Evolutionary conservation across 2,888 invertebrate genomes (phyloP), one percentile per base, ranked within the genome.

Genomic region (Sisyra nigra): DNA sequence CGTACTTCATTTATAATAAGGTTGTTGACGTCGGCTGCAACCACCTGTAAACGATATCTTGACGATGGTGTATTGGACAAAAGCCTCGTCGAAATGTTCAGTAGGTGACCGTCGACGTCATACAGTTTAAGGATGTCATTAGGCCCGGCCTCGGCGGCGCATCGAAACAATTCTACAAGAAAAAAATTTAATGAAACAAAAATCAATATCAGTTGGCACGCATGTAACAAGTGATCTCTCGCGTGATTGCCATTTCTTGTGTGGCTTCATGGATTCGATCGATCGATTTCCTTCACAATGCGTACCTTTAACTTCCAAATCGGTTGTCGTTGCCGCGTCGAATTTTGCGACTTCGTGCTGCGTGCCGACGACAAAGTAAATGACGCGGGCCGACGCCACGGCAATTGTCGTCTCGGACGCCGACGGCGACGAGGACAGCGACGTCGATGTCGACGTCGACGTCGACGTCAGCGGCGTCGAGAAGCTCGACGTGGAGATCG

Each of bases 111-210:
- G 45, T 68, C 67, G 47, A 65, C 63, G 55, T 72, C 72, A 53
- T 63, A 64, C 53, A 78, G 63, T 60, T 78, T 78, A 53, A 78
- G 66, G 55, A 77, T 75, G 56, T 78, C 77, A 55, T 69, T 65
- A 49, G 74, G 72, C 50, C 75, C 73, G 48, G 75, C 77, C 61
- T 77, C 77, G 47, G 76, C 75, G 48, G 76, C 76, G 48, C 69
- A 68, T 57, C 76, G 66, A 61, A 78, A 77, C 54, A 76, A 65
- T 57, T 76, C 77, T 78, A 67, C 46, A 63, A 63, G 48, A 53
- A 51, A 24, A 4, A 47, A 35, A 10, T n/a, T 9, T 38, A 17
- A 32, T n/a, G n/a, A n/a, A n/a, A n/a, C n/a, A n/a, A n/a, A n/a
- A n/a, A n/a, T 13, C 40, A 46, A 13, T 40, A n/a, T 39, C 10